Evolutionary conservation across 2,888 invertebrate species (phyloP).

Genomic region (Dicycla oo): DNA sequence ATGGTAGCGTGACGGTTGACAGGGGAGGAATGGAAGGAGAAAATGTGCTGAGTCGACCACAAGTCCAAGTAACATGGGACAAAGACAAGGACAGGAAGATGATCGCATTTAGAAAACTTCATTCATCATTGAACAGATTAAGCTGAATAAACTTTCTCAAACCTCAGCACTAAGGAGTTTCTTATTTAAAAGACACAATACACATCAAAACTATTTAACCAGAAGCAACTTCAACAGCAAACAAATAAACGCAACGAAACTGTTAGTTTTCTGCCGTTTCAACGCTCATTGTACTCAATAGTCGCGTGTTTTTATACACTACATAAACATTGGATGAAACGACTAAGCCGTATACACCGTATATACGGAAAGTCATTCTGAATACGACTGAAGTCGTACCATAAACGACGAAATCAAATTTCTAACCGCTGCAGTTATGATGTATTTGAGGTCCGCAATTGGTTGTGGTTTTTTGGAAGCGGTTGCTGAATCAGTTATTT

Average conservation of each 20-base stretch:
- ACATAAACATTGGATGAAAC: slow-evolving; percentile 36
- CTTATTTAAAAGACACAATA: not conserved
- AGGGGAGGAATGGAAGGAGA: too few relatives aligned
- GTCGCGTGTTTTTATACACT: slow-evolving; percentile 46
- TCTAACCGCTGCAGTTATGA: slow-evolving; percentile 30
- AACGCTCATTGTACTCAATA: slow-evolving; percentile 25
- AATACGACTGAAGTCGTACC: slow-evolving; percentile 22
- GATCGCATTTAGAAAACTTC: not conserved
- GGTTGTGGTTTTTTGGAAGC: slow-evolving; percentile 27
- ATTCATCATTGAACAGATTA: not conserved
- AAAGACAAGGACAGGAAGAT: too few relatives aligned
- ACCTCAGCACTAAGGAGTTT: not conserved
- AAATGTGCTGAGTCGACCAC: too few relatives aligned
- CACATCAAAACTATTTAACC: not conserved
- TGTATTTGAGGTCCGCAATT: slow-evolving; percentile 30
- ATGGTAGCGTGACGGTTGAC: too few relatives aligned
- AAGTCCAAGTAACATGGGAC: too few relatives aligned
- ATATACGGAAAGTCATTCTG: slow-evolving; percentile 12
- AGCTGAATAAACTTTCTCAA: not conserved
- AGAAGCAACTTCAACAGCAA: not conserved
- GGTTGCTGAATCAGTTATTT: slow-evolving; percentile 13
- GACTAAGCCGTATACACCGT: slow-evolving; percentile 6
- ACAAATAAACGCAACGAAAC: slow-evolving; percentile 21
- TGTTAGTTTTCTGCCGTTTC: slow-evolving; percentile 23
- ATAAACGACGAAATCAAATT: slow-evolving; percentile 52